A percentile compares a stretch with the other conserved stretches of the same genome.
These are phyloP conservation scores for Endomychus coccineus DNA, from an alignment of 2,888 invertebrate genomes.

Conservation along the genomic window DNA sequence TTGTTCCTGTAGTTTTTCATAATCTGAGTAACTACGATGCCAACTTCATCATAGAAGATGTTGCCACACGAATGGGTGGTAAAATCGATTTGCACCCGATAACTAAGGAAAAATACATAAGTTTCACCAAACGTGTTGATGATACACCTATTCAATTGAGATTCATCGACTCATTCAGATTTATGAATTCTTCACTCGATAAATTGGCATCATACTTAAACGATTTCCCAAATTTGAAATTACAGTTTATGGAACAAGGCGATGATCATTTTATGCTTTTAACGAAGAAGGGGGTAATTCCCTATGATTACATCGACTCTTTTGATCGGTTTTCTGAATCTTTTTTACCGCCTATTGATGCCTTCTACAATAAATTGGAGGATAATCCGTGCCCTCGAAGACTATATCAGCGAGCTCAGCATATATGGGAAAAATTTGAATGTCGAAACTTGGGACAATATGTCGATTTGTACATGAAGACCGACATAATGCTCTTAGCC, in stretches of 20 bases:
- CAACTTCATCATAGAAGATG: conserved; percentile 29
- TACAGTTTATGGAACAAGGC: conserved; percentile 6
- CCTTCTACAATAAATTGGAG: conserved; percentile 25
- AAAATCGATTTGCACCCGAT: conserved; percentile 26
- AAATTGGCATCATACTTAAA: conserved; percentile 23
- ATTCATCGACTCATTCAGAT: conserved; percentile 30
- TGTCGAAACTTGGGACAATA: conserved; percentile 34
- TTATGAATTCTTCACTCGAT: conserved; percentile 30
- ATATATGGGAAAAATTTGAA: conserved; percentile 32
- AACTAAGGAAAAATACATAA: conserved; percentile 34
- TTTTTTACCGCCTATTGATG: conserved; percentile 22
- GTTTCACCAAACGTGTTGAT: conserved; percentile 25
- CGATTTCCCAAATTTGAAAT: conserved; percentile 13
- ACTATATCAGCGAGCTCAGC: conserved; percentile 32
- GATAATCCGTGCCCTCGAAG: conserved; percentile 20
- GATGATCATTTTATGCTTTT: conserved; percentile 18
- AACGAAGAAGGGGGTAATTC: conserved; percentile 30
- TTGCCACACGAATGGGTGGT: conserved; percentile 20
- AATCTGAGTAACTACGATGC: conserved; percentile 27
- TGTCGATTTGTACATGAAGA: conserved; percentile 33
- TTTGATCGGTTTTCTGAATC: conserved; percentile 24
- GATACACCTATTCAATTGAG: conserved; percentile 17
- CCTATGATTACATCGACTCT: conserved; percentile 30
- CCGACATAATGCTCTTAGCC: conserved; percentile 33
- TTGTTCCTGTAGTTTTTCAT: conserved; percentile 16